phyloP scores from a whole-genome alignment of 2,888 invertebrate species.

The Synergus umbraculus region DNA sequence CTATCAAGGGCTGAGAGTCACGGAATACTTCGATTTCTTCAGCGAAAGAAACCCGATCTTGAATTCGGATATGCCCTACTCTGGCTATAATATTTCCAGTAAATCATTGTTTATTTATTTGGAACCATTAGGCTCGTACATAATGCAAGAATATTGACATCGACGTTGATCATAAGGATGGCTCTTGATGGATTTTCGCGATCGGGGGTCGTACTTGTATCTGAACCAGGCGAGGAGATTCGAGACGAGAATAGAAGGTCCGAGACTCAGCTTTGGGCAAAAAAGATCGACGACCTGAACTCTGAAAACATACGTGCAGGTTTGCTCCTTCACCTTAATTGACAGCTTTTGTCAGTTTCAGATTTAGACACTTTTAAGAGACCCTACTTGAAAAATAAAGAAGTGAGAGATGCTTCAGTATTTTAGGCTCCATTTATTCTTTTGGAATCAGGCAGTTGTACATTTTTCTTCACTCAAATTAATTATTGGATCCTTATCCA shows the following conservation, averaged over 20 bases:
- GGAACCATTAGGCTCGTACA: conserved; percentile 42
- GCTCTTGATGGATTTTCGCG: conserved; percentile 50
- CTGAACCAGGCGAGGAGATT: conserved; percentile 33
- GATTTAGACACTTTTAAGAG: background rate
- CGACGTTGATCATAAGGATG: conserved; percentile 56
- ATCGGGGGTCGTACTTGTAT: conserved; percentile 47
- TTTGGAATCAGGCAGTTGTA: background rate
- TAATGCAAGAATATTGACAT: conserved; percentile 45
- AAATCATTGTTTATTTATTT: conserved; percentile 4
- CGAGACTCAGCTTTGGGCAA: conserved; percentile 34
- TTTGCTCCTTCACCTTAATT: conserved; percentile 17
- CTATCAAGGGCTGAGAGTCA: conserved; percentile 63
- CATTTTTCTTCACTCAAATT: too few relatives aligned
- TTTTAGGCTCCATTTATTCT: background rate
- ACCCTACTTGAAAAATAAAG: background rate
- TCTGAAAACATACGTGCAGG: conserved; percentile 14
- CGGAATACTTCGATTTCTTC: conserved; percentile 41
- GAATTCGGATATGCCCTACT: conserved; percentile 8
- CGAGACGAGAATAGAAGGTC: conserved; percentile 45
- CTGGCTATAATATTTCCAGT: conserved; percentile 12
- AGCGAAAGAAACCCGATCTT: conserved; percentile 40
- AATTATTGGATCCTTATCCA: too few relatives aligned
- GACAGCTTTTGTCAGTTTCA: background rate
- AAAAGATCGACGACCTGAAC: conserved; percentile 43
- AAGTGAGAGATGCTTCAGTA: too few relatives aligned